Percentiles rank a stretch among this genome's conserved stretches.
These are phyloP conservation scores for Trachelus stipa DNA, from an alignment of 2,888 invertebrate species.

Conservation along the genomic window DNA sequence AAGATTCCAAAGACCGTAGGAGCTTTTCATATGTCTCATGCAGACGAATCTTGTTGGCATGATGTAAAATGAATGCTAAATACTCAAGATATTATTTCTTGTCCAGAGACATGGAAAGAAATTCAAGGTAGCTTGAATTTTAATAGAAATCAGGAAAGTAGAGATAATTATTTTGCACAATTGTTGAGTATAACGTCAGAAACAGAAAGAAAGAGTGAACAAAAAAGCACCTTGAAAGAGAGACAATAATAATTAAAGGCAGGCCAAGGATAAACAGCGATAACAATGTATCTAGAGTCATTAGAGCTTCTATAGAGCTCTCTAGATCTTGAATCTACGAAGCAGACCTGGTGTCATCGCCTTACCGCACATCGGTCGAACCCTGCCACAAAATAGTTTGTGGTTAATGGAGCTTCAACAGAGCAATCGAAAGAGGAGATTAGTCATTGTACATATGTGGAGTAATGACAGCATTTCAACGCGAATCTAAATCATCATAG, in stretches of 20 bases:
- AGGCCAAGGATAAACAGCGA: neutral
- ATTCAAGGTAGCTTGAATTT: neutral
- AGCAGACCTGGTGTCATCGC: neutral
- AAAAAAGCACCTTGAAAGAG: neutral
- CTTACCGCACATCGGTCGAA: neutral
- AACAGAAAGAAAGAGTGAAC: neutral
- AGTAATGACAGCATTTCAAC: neutral
- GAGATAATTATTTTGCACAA: neutral
- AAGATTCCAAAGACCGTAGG: neutral
- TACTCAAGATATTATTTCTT: neutral
- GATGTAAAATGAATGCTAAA: neutral
- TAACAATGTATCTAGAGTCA: neutral
- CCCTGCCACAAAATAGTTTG: neutral
- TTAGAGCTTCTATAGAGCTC: neutral
- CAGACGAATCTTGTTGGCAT: too few species aligned
- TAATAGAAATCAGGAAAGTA: neutral
- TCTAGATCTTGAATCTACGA: neutral
- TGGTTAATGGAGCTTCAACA: neutral
- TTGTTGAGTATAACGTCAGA: neutral
- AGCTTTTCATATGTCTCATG: neutral
- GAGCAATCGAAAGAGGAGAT: neutral
- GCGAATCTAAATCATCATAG: neutral
- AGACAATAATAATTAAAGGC: neutral
- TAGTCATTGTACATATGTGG: neutral
- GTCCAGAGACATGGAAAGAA: neutral